These are phyloP conservation scores for Rynchops niger DNA, from an alignment of 2,113 vertebrate species.

Conservation along the genomic window DNA sequence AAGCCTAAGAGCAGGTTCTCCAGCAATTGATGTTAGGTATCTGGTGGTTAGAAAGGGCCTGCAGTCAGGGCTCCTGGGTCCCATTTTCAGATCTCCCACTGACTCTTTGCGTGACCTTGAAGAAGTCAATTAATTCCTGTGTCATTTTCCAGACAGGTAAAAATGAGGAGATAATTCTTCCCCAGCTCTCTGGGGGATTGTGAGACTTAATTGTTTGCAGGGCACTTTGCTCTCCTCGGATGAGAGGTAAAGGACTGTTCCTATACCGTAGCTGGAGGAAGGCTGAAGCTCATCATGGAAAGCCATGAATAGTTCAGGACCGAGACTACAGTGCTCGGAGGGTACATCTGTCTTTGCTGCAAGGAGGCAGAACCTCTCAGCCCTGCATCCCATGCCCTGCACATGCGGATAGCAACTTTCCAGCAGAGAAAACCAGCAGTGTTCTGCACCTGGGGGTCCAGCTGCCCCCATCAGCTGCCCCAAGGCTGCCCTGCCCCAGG, in stretches of 20 bases:
- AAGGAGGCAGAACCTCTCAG: accelerated
- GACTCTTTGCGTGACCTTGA: constrained; percentile 49
- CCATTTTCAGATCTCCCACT: constrained; percentile 28
- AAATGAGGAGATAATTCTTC: constrained; percentile 56
- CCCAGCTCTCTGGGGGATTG: neutral
- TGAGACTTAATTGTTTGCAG: constrained; percentile 52
- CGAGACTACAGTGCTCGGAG: neutral
- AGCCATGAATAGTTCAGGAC: neutral
- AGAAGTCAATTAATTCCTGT: constrained; percentile 63
- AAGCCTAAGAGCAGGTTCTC: neutral
- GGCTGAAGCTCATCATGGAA: neutral
- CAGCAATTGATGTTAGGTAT: constrained; percentile 11
- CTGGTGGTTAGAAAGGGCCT: constrained; percentile 1
- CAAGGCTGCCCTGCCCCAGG: neutral
- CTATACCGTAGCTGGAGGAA: neutral
- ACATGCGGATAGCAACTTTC: neutral
- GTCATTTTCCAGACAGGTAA: constrained; percentile 59
- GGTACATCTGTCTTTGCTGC: neutral
- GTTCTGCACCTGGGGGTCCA: neutral
- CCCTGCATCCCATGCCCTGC: neutral
- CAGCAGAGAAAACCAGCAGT: neutral
- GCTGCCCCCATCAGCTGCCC: neutral
- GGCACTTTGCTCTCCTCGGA: neutral
- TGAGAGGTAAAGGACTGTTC: neutral
- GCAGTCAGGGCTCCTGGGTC: constrained; percentile 48